A percentile compares a stretch with the other conserved stretches of the same genome.
phyloP scores from a whole-genome alignment of 2,888 invertebrate species.

The Spisula solida region DNA sequence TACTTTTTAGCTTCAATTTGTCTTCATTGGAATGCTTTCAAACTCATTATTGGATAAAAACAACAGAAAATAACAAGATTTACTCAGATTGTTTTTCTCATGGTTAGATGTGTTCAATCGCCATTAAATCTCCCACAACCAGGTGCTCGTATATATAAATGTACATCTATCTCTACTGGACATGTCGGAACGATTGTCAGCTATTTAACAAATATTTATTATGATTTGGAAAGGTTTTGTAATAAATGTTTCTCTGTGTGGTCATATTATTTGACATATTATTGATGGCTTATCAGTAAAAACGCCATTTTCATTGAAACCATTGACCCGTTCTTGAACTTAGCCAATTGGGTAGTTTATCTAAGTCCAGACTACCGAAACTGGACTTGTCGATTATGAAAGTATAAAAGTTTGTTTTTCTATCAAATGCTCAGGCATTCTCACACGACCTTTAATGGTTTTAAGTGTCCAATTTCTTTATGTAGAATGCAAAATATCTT shows the following conservation, averaged over 20 bases:
- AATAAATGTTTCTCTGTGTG: conserved; percentile 21
- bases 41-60: no score
- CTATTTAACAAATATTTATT: not conserved
- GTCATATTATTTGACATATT: conserved; percentile 27
- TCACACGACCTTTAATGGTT: no score
- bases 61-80: not conserved
- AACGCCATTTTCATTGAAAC: not conserved
- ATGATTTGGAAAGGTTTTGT: not conserved
- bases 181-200: conserved; percentile 5
- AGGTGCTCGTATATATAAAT: not conserved
- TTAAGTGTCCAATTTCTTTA: no score
- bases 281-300: conserved; percentile 26
- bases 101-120: not conserved
- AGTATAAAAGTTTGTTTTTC: no score
- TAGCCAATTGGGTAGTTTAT: no score
- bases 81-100: not conserved
- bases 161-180: not conserved
- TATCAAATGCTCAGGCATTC: no score
- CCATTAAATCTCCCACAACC: not conserved
- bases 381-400: no score
- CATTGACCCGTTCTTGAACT: conserved; percentile 25
- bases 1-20: no score
- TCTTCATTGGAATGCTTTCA: not conserved
- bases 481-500: no score
- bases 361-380: no score